Percentiles rank a stretch among this genome's conserved stretches.
phyloP scores from a whole-genome alignment of 2,113 vertebrate species.

The Channa maculata region DNA sequence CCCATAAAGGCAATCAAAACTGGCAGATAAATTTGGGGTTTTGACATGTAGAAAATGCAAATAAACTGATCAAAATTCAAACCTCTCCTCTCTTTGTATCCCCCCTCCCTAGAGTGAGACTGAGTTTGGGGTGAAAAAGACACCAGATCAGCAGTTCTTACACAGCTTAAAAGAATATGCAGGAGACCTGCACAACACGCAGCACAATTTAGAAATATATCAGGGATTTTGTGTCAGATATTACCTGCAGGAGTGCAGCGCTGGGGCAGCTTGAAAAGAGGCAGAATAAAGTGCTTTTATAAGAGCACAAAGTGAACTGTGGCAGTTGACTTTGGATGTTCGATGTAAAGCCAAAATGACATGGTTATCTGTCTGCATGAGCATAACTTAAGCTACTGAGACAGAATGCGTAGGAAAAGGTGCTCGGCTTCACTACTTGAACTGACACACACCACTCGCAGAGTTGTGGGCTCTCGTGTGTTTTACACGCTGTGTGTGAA shows the following conservation, averaged over 20 bases:
- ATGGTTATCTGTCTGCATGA: slow-evolving; percentile 48
- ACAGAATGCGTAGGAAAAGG: slow-evolving; percentile 28
- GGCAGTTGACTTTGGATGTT: slow-evolving; percentile 43
- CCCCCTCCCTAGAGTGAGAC: slow-evolving; percentile 15
- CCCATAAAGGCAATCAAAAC: slow-evolving; percentile 66
- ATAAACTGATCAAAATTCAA: slow-evolving; percentile 75
- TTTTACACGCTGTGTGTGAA: slow-evolving; percentile 1
- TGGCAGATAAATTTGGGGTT: slow-evolving; percentile 70
- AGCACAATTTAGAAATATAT: slow-evolving; percentile 53
- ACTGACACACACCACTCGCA: slow-evolving; percentile 1
- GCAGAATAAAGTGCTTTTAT: slow-evolving; percentile 53
- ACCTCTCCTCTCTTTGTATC: slow-evolving; percentile 15
- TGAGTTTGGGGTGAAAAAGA: slow-evolving; percentile 56
- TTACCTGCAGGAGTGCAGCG: slow-evolving; percentile 29
- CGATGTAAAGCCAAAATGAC: slow-evolving; percentile 56
- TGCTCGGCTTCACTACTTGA: slow-evolving; percentile 24
- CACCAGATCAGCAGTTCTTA: slow-evolving; percentile 63
- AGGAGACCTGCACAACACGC: slow-evolving; percentile 45
- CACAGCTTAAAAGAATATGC: slow-evolving; percentile 50
- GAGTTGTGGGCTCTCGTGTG: background rate
- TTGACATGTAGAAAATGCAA: slow-evolving; percentile 68
- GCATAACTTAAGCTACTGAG: slow-evolving; percentile 55
- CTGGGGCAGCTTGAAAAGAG: slow-evolving; percentile 38
- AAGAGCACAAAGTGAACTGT: slow-evolving; percentile 10
- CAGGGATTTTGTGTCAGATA: slow-evolving; percentile 44